phyloP scores from a whole-genome alignment of 2,888 invertebrate genomes.

The Coleophora deauratella region DNA sequence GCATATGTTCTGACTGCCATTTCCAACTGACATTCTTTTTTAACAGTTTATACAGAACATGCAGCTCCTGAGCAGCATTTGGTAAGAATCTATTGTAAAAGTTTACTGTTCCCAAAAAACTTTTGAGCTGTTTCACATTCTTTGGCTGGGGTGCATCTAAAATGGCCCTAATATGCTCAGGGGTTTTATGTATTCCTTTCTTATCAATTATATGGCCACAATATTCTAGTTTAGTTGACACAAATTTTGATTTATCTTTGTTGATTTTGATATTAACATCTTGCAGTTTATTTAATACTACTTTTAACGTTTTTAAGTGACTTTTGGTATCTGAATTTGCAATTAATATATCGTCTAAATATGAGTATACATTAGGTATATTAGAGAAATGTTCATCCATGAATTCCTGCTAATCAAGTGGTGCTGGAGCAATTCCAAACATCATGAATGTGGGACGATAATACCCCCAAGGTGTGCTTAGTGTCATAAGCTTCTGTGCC shows the following conservation, averaged over 20 bases:
- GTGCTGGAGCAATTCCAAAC: constrained; percentile 25
- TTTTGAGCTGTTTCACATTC: constrained; percentile 1
- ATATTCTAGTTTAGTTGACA: constrained; percentile 1
- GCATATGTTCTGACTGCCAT: neutral
- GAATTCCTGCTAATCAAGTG: constrained; percentile 23
- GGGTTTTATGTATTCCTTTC: constrained; percentile 4
- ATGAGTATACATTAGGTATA: constrained; percentile 20
- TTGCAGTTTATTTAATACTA: neutral
- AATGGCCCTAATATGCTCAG: constrained; percentile 1
- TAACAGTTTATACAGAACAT: neutral
- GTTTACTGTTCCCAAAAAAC: constrained; percentile 1
- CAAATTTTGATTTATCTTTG: constrained; percentile 1
- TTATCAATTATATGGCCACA: constrained; percentile 5
- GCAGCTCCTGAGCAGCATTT: neutral
- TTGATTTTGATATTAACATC: neutral
- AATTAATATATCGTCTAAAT: constrained; percentile 26
- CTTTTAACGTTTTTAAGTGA: constrained; percentile 1
- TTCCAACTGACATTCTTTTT: neutral
- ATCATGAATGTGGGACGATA: constrained; percentile 25
- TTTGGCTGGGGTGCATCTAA: neutral
- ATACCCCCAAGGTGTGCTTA: constrained; percentile 16
- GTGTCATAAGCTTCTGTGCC: neutral
- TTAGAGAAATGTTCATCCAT: constrained; percentile 26
- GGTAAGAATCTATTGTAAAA: constrained; percentile 3
- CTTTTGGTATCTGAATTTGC: constrained; percentile 12